Base-by-base conservation (phyloP, 2,888 invertebrate genomes). In the Sphaerophoria rueppellii region DNA sequence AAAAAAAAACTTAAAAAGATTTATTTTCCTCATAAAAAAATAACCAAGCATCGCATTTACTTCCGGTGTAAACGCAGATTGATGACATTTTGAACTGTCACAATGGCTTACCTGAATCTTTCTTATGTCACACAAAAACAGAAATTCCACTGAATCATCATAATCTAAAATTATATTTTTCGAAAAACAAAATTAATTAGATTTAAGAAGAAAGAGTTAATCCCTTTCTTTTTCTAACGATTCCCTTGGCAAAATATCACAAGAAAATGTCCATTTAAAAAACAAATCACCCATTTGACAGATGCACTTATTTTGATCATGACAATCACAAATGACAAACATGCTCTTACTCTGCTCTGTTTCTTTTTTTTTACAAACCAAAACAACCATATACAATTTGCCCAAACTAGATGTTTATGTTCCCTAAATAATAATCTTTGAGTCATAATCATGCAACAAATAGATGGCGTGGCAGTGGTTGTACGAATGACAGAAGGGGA, bases 231-330 rank as follows among this genome's bases (percentile, higher is more conserved):
- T 12, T 24, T 24, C 24, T 24, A 24, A 46, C 65, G 48, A 60
- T 16, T 54, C 11, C n/a, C 35, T 67, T 73, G 37, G 61, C 67
- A 73, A 73, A 54, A 58, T 50, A 60, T 50, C 14, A 50, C 43
- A 35, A 57, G 16, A 69, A 40, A 12, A 70, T 75, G 57, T 74
- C 54, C 69, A 24, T 40, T 43, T 9, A 4, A 40, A 55, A 60
- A 83, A 58, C 48, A 69, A 57, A 71, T 75, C 83, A 75, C 57
- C 54, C 80, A 50, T 57, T 71, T 80, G 83, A 83, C 83, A 83
- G 76, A 80, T 80, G 79, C 72, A 83, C 54, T 80, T 75, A 83
- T 80, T 80, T 72, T 67, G 75, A 79, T 80, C 83, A 79, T 80
- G 74, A 24, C 71, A 80, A 57, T 70, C 70, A 75, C 69, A 80